Percentiles rank a stretch among this genome's conserved stretches.
phyloP scores from a whole-genome alignment of 2,888 invertebrate species.

The Lepetodrilus schrolli region DNA sequence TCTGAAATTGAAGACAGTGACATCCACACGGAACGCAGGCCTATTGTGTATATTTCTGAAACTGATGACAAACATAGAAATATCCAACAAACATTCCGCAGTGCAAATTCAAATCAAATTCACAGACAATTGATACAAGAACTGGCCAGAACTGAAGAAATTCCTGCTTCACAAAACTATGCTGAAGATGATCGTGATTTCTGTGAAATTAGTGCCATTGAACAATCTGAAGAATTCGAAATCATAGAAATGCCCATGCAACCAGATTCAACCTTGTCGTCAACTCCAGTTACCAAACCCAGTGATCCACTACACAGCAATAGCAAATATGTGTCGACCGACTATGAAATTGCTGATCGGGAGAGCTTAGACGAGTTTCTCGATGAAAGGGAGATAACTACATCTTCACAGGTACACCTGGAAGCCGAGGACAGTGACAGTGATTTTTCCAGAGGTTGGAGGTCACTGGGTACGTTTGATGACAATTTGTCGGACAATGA shows the following conservation, averaged over 20 bases:
- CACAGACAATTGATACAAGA: no score
- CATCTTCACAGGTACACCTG: background rate
- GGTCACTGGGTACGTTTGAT: background rate
- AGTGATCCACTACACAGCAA: background rate
- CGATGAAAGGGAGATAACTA: slow-evolving; percentile 24
- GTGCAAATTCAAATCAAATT: no score
- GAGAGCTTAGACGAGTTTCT: background rate
- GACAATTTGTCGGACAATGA: background rate
- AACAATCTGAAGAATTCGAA: slow-evolving; percentile 5
- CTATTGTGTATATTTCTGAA: no score
- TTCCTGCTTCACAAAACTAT: no score
- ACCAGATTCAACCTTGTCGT: background rate
- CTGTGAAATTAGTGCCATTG: background rate
- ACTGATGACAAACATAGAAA: no score
- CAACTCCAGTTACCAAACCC: background rate
- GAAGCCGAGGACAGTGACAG: background rate
- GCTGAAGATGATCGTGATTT: no score
- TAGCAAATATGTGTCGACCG: background rate
- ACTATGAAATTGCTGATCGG: background rate
- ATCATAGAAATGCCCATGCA: background rate
- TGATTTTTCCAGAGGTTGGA: background rate
- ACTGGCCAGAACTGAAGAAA: no score
- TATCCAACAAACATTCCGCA: no score
- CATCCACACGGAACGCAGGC: no score
- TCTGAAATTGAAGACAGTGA: no score